Evolutionary conservation across 2,888 invertebrate genomes (phyloP), one percentile per base, ranked within the genome.

Genomic region (Drosophila tanythrix): DNA sequence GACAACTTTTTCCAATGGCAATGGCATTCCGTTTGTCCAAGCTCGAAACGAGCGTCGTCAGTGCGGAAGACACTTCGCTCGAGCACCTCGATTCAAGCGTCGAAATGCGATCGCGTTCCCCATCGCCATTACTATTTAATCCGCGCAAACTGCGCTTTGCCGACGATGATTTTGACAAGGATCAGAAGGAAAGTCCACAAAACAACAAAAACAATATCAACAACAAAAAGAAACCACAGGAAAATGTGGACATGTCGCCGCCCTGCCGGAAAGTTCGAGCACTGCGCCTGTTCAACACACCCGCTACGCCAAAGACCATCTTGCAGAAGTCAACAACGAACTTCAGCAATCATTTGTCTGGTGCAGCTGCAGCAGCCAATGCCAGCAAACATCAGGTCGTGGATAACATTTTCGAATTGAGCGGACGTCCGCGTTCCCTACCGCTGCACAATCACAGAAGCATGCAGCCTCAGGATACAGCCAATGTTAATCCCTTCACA

Each of bases 401-500:
- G 15, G 81, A 90, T 4, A 35, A 21, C 15, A 46, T 79, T 15
- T 68, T 70, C 1, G 82, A 83, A 25, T 29, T 80, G 7, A 62
- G 74, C 5, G 92, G 94, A 0, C 94, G 91, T 5, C 93, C 93
- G 25, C 90, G 94, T 66, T 94, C 94, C 1, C 61, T 93, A 58
- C 93, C 92, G 1, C 73, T 93, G 59, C 92, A 93, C 70, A 93
- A 88, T 53, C 91, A 81, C 53, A 58, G 90, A 43, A 91, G 85
- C 76, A 81, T 90, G 65, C 86, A 91, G 68, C 82, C 88, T 2
- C 89, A 91, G 72, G 91, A 91, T 52, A 90, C 91, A 0, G 97
- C 96, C 35, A 98, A 97, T 93, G 95, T 97, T 52, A 98, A 98
- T 93, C 98, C 98, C 0, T 98, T 98, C 87, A 97, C 97, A 6